phyloP scores from a whole-genome alignment of 2,888 invertebrate species.

The Belgica antarctica region DNA sequence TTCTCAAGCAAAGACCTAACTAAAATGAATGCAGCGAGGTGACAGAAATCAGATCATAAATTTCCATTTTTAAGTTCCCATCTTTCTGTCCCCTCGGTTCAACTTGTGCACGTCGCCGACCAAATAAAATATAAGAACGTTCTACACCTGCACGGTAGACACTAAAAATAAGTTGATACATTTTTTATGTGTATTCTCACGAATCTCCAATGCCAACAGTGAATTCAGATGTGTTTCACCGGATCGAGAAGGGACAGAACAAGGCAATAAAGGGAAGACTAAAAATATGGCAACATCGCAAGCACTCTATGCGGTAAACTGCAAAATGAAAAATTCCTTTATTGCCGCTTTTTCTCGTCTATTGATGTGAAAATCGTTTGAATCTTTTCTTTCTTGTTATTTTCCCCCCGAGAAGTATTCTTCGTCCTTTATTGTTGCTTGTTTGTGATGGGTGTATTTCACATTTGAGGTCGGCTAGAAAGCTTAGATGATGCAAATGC shows the following conservation, averaged over 20 bases:
- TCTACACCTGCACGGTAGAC: slow-evolving; percentile 32
- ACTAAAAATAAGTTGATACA: slow-evolving; percentile 31
- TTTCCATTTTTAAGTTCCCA: slow-evolving; percentile 1
- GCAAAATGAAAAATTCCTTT: neutral
- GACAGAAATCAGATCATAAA: neutral
- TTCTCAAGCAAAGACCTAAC: neutral
- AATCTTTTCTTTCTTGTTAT: neutral
- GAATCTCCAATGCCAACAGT: no score
- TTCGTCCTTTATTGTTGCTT: neutral
- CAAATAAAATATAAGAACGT: neutral
- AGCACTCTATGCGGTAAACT: neutral
- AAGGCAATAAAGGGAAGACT: neutral
- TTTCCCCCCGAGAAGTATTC: neutral
- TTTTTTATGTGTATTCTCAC: slow-evolving; percentile 25
- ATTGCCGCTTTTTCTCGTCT: neutral
- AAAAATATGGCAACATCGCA: slow-evolving; percentile 14
- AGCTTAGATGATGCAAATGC: slow-evolving; percentile 25
- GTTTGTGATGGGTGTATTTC: slow-evolving; percentile 3
- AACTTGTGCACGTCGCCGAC: neutral
- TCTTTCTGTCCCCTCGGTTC: neutral
- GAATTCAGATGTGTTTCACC: neutral
- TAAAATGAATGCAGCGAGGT: neutral
- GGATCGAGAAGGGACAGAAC: neutral
- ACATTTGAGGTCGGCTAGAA: slow-evolving; percentile 30
- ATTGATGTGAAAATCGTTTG: slow-evolving; percentile 24